phyloP scores from a whole-genome alignment of 2,113 vertebrate species.

The Mesembrinibis cayennensis region DNA sequence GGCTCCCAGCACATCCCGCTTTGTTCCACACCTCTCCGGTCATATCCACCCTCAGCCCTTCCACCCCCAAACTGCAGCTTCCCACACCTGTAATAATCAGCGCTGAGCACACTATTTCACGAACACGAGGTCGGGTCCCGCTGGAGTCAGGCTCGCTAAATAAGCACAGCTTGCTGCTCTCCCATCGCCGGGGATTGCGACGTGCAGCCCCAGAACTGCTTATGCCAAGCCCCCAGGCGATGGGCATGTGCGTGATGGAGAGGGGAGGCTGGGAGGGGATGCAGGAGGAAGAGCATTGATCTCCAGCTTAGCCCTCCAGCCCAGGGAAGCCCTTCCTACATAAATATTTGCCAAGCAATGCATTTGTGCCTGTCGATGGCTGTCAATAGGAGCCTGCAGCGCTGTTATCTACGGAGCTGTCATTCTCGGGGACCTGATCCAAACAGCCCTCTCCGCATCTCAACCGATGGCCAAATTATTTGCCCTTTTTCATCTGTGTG shows the following conservation, averaged over 20 bases:
- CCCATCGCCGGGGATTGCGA: not conserved
- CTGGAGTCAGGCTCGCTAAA: not conserved
- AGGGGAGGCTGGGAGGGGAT: not conserved
- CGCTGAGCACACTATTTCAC: rapidly evolving
- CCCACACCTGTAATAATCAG: not conserved
- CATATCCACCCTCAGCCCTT: not conserved
- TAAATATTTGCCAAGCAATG: constrained; percentile 74
- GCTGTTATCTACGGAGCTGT: not conserved
- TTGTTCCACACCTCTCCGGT: not conserved
- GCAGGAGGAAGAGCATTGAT: constrained; percentile 25
- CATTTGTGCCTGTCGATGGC: constrained; percentile 66
- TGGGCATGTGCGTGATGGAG: rapidly evolving
- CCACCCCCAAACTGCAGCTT: not conserved
- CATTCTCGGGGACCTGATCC: not conserved
- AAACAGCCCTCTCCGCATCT: not conserved
- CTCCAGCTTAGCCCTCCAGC: not conserved
- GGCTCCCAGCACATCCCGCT: not conserved
- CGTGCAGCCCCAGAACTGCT: not conserved
- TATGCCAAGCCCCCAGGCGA: not conserved
- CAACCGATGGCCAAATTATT: rapidly evolving
- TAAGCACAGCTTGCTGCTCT: not conserved
- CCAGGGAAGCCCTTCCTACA: constrained; percentile 58
- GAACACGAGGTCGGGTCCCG: rapidly evolving
- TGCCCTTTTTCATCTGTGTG: rapidly evolving
- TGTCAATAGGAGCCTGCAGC: constrained; percentile 58